phyloP scores from a whole-genome alignment of 2,888 invertebrate species.

The Pseudeuparius sepicola region DNA sequence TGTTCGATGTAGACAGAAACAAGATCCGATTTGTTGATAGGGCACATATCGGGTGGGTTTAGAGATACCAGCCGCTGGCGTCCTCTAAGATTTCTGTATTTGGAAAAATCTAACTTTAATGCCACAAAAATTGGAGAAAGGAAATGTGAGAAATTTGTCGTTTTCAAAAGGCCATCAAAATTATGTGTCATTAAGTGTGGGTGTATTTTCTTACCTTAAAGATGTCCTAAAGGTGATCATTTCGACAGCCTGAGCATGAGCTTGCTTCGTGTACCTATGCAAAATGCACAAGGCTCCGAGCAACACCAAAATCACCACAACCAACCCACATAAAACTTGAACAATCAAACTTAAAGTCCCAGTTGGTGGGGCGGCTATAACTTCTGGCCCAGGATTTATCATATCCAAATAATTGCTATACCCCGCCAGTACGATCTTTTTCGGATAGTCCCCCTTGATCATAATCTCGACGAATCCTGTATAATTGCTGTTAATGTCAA shows the following conservation, averaged over 20 bases:
- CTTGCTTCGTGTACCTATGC: conserved; percentile 55
- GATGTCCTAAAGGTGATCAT: conserved; percentile 57
- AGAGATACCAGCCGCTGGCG: conserved; percentile 51
- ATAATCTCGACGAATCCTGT: conserved; percentile 78
- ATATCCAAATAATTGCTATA: conserved; percentile 69
- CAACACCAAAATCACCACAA: conserved; percentile 52
- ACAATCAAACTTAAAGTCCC: conserved; percentile 50
- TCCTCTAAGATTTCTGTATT: conserved; percentile 52
- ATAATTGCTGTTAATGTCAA: conserved; percentile 71
- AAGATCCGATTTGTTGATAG: conserved; percentile 64
- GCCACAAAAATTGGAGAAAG: no score
- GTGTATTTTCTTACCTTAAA: conserved; percentile 52
- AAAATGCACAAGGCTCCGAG: conserved; percentile 54
- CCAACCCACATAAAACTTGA: conserved; percentile 56
- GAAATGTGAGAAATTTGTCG: no score
- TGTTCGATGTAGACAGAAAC: conserved; percentile 70
- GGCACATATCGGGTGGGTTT: conserved; percentile 73
- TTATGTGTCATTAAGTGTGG: no score
- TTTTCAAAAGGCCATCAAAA: no score
- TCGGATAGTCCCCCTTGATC: conserved; percentile 41
- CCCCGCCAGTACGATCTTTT: conserved; percentile 43
- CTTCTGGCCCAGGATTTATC: conserved; percentile 58
- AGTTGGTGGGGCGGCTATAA: conserved; percentile 36
- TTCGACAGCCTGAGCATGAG: conserved; percentile 55
- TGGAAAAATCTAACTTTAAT: no score